Conservation (phyloP, 2,113 vertebrate genomes). For the Azemiops feae region DNA sequence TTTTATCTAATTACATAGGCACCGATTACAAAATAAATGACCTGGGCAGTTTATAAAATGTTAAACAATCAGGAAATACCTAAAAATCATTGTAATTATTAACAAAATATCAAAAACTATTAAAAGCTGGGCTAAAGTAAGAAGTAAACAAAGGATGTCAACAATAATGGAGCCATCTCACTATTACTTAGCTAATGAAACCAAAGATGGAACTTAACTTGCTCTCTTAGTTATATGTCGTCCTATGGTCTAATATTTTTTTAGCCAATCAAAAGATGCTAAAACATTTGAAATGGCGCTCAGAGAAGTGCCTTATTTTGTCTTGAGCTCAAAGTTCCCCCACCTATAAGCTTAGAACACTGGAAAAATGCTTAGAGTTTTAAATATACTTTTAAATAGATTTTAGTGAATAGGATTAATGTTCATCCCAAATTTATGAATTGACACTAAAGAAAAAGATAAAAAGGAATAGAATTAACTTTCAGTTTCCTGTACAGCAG, state of each 20-base stretch:
- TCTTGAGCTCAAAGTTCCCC: background rate
- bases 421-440: background rate
- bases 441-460: background rate
- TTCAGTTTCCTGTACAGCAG: background rate
- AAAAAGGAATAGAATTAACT: background rate
- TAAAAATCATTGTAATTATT: no score
- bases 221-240: background rate
- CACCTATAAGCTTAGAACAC: background rate
- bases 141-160: background rate
- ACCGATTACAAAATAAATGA: background rate
- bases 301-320: background rate
- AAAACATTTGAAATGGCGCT: background rate
- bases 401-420: background rate
- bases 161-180: background rate
- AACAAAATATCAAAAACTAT: background rate
- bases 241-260: background rate
- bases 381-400: background rate
- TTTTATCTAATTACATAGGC: background rate
- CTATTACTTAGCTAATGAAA: background rate
- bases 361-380: background rate
- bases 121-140: background rate
- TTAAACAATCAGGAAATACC: background rate
- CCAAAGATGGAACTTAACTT: background rate
- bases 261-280: background rate
- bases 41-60: no score